phyloP scores from a whole-genome alignment of 2,888 invertebrate genomes.

The Ectobius pallidus region DNA sequence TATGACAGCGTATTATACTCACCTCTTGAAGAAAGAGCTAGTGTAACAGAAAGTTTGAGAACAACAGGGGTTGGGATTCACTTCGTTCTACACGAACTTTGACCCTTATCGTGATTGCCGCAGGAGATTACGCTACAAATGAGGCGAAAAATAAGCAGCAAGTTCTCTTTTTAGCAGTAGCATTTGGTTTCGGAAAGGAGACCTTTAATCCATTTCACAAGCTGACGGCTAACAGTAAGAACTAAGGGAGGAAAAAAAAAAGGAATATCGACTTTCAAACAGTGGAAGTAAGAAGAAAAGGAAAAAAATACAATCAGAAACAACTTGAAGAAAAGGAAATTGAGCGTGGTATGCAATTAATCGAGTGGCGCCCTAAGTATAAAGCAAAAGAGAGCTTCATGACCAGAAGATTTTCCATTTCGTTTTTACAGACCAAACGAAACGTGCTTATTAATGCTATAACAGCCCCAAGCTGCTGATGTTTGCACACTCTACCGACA shows the following conservation, averaged over 20 bases:
- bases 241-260: constrained; percentile 6
- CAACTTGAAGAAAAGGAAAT: constrained; percentile 19
- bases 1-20: too few relatives aligned
- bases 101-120: constrained; percentile 16
- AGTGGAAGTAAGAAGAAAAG: neutral
- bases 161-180: constrained; percentile 24
- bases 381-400: constrained; percentile 3
- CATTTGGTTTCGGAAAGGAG: constrained; percentile 1
- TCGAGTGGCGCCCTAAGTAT: neutral
- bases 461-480: neutral
- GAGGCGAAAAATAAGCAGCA: constrained; percentile 44
- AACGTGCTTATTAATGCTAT: constrained; percentile 13
- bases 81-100: constrained; percentile 12
- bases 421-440: constrained; percentile 19
- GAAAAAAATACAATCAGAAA: constrained; percentile 13
- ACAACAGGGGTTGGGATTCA: neutral
- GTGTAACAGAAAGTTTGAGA: neutral
- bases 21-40: too few relatives aligned
- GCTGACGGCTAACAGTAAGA: constrained; percentile 27
- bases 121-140: constrained; percentile 41
- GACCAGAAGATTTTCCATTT: constrained; percentile 13
- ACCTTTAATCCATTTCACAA: constrained; percentile 37
- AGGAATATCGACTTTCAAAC: constrained; percentile 12
- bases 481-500: neutral
- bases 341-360: constrained; percentile 10